These are phyloP conservation scores for Stictocephala bisonia DNA, from an alignment of 2,888 invertebrate species.

Conservation along the genomic window DNA sequence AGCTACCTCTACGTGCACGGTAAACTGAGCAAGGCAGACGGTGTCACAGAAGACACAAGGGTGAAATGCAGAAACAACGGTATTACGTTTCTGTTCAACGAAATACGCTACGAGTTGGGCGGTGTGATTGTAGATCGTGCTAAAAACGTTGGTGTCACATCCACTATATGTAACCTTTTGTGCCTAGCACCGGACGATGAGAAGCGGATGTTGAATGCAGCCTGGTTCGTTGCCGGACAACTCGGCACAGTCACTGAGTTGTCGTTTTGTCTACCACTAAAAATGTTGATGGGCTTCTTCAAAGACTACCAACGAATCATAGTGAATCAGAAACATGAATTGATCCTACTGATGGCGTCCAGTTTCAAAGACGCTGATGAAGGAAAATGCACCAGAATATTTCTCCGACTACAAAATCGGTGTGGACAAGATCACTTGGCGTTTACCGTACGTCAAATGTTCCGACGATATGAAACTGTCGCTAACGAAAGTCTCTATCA, in stretches of 20 bases:
- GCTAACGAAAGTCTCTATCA: constrained; percentile 51
- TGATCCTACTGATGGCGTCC: constrained; percentile 59
- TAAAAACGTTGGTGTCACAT: constrained; percentile 36
- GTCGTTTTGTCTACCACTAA: constrained; percentile 59
- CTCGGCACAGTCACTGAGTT: constrained; percentile 26
- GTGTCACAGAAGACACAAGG: too few species aligned
- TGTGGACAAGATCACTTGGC: constrained; percentile 56
- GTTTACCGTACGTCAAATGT: constrained; percentile 52
- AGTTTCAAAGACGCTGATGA: constrained; percentile 59
- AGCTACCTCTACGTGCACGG: too few species aligned
- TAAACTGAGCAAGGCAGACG: too few species aligned
- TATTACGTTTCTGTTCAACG: constrained; percentile 44
- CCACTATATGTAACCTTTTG: constrained; percentile 39
- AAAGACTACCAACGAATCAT: constrained; percentile 63
- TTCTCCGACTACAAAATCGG: constrained; percentile 44
- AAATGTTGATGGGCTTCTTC: constrained; percentile 62
- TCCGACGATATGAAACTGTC: constrained; percentile 58
- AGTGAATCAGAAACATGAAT: constrained; percentile 63
- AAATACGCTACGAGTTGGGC: constrained; percentile 40
- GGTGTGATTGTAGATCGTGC: constrained; percentile 45
- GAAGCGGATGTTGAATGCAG: neutral
- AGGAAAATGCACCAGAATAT: constrained; percentile 35
- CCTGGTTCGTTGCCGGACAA: neutral
- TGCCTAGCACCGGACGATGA: constrained; percentile 4
- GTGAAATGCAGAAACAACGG: too few species aligned